phyloP scores from a whole-genome alignment of 2,888 invertebrate species.

The Chrysina gloriosa region DNA sequence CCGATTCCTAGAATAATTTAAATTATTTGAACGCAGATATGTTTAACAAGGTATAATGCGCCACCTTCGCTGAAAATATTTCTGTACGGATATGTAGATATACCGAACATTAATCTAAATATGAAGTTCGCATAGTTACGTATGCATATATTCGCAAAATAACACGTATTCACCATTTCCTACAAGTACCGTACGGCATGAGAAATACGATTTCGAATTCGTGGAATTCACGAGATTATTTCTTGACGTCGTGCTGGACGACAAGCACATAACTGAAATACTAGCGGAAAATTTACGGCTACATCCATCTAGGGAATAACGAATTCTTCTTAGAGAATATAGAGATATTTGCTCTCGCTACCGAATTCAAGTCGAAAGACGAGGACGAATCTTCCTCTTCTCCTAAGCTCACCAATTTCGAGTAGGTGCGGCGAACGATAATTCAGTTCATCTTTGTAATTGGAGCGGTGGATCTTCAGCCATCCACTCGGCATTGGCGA shows the following conservation, averaged over 20 bases:
- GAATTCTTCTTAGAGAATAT: constrained; percentile 14
- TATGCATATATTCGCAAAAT: neutral
- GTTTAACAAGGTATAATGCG: no score
- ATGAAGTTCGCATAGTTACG: neutral
- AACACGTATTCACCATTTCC: constrained; percentile 2
- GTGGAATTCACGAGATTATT: constrained; percentile 8
- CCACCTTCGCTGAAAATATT: neutral
- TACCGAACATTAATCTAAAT: neutral
- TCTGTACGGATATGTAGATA: neutral
- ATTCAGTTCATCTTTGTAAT: constrained; percentile 27
- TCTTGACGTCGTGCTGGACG: constrained; percentile 20
- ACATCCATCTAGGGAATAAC: neutral
- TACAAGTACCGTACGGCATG: neutral
- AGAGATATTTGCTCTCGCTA: neutral
- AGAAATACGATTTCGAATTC: neutral
- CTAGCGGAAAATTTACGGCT: constrained; percentile 16
- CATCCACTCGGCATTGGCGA: neutral
- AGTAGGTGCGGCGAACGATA: neutral
- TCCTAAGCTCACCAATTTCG: constrained; percentile 2
- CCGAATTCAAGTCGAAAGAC: neutral
- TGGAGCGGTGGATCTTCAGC: constrained; percentile 15
- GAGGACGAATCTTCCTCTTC: no score
- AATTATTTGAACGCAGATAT: no score
- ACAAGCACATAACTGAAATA: constrained; percentile 25
- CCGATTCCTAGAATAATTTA: no score